Conservation (phyloP, 1,140 invertebrate species). For the Acromyrmex charruanus region DNA sequence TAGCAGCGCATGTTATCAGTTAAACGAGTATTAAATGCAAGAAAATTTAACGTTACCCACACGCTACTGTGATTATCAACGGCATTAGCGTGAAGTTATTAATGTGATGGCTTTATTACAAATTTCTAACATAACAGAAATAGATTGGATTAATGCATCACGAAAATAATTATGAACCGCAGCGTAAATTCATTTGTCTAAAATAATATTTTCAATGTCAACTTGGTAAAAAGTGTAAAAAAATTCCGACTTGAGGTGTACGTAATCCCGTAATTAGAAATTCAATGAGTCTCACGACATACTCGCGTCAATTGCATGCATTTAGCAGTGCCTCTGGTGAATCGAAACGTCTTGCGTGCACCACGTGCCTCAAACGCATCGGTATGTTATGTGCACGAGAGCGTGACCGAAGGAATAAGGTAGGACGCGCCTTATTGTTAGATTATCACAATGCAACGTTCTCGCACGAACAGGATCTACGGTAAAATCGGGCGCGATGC, state of each 20-base stretch:
- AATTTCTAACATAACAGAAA: conserved; percentile 15
- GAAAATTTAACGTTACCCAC: conserved; percentile 22
- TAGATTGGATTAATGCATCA: conserved; percentile 5
- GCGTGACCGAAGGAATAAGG: conserved; percentile 67
- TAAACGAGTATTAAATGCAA: conserved; percentile 40
- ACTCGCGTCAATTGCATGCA: conserved; percentile 11
- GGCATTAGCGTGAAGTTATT: conserved; percentile 66
- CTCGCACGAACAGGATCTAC: conserved; percentile 20
- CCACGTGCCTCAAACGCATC: conserved; percentile 61
- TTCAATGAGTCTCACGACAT: not conserved
- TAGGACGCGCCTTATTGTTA: conserved; percentile 42
- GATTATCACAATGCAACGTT: conserved; percentile 51
- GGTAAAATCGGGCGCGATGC: not conserved
- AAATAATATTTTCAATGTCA: not conserved
- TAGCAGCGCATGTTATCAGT: conserved; percentile 45
- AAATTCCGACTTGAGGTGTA: not conserved
- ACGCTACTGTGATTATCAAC: conserved; percentile 24
- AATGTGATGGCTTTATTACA: conserved; percentile 55
- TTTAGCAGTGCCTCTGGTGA: conserved; percentile 27
- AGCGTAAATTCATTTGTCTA: too few species aligned
- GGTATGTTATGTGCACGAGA: conserved; percentile 65
- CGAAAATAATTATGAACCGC: conserved; percentile 34
- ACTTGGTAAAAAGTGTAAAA: not conserved
- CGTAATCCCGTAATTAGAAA: not conserved
- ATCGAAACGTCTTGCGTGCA: conserved; percentile 62